Evolutionary conservation across 2,888 invertebrate genomes (phyloP).

Genomic region (Pilophorus perplexus): DNA sequence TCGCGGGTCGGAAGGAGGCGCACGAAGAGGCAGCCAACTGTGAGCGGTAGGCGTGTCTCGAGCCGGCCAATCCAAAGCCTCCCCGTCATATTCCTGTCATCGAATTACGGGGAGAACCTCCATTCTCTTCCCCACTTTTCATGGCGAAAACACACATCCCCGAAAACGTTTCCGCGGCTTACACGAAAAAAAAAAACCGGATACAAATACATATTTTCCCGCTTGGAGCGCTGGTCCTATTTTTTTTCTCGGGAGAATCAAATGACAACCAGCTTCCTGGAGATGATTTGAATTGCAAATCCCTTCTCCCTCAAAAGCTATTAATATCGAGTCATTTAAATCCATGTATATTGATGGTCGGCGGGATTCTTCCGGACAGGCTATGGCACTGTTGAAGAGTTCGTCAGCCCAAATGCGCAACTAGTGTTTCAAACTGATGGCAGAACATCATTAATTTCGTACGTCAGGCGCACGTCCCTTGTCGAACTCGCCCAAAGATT

Average conservation of each 20-base stretch:
- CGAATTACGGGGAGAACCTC: slow-evolving; percentile 27
- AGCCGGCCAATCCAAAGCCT: slow-evolving; percentile 19
- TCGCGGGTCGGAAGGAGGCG: not conserved
- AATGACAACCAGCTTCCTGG: slow-evolving; percentile 3
- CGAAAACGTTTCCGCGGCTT: too few species aligned
- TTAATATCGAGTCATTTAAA: slow-evolving; percentile 27
- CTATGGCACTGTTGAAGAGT: slow-evolving; percentile 18
- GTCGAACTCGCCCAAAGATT: too few species aligned
- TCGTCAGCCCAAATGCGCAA: slow-evolving; percentile 3
- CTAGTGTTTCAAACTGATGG: slow-evolving; percentile 17
- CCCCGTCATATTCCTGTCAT: slow-evolving; percentile 38
- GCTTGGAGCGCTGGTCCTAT: too few species aligned
- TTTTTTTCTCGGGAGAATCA: not conserved
- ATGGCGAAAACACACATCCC: slow-evolving; percentile 26
- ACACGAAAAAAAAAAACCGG: too few species aligned
- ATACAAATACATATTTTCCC: too few species aligned
- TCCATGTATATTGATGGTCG: slow-evolving; percentile 25
- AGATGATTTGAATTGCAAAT: slow-evolving; percentile 36
- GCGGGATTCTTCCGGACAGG: slow-evolving; percentile 17
- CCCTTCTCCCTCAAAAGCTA: slow-evolving; percentile 24
- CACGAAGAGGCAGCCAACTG: slow-evolving; percentile 14
- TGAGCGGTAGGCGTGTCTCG: slow-evolving; percentile 22
- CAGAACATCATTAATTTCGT: slow-evolving; percentile 9
- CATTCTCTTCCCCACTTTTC: slow-evolving; percentile 3
- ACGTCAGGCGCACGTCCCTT: too few species aligned